Base-by-base conservation (phyloP, 2,888 invertebrate species). In the Caenorhabditis wallacei region DNA sequence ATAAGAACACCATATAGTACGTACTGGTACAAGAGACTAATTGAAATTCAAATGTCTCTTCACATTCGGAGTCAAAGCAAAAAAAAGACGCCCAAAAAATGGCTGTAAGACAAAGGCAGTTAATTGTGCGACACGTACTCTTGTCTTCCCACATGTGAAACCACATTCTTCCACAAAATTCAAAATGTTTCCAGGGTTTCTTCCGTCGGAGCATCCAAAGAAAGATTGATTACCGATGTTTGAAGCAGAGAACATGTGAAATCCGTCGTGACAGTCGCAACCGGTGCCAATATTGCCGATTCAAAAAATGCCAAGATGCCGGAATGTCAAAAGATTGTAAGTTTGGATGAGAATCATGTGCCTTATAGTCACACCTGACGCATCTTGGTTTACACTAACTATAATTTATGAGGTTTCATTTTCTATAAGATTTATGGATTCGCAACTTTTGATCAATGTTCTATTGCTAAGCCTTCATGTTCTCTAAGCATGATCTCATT, bases 301-400 rank as follows among this genome's bases (percentile, higher is more conserved):
- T 97, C 94, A 96, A 96, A 93, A 97, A 97, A 95, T 97, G 97
- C 93, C 94, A 97, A 84, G 95, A 96, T 48, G 97, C 97, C 92
- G 97, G 97, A 93, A 97, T 97, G 97, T 96, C 96, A 92, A 95
- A 96, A 92, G 97, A 97, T 93, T 97, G 97, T 97, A 93, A 96
- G 85, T 82, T 37, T 48, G 0, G 11, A 40, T 22, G 5, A 93
- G 94, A 97, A 90, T 37, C 20, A 30, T 40, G 51, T 20, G 35
- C 30, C n/a, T 43, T 18, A 8, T 24, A 37, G 53, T 20, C 63
- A 51, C 74, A 74, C 54, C 74, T 74, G 74, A 74, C 74, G 74
- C 59, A 16, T 16, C 18, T 48, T 18, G 24, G 48, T 61, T 59
- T 48, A 71, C 48, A 59, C 70, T 37, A 59, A n/a, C 7, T 1